These are phyloP conservation scores for Salmo trutta DNA, from an alignment of 2,797 vertebrate genomes.

Conservation along the genomic window DNA sequence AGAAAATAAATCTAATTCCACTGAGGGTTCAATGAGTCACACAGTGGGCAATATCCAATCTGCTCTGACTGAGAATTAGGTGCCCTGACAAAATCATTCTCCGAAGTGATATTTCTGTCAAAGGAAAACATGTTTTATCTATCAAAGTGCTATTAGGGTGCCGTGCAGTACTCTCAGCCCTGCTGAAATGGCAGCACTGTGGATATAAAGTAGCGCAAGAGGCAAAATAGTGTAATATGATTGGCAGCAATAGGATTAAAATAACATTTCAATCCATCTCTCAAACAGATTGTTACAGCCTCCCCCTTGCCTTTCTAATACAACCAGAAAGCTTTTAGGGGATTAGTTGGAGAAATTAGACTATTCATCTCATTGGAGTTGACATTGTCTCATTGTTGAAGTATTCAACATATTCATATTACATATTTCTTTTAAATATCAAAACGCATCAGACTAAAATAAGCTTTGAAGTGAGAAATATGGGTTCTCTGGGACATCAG, in stretches of 20 bases:
- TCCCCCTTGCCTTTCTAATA: neutral
- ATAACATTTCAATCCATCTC: neutral
- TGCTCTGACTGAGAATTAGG: constrained; percentile 17
- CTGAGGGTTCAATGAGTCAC: constrained; percentile 27
- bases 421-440: constrained; percentile 12
- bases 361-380: constrained; percentile 35
- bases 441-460: constrained; percentile 1
- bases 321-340: constrained; percentile 5
- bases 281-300: constrained; percentile 1
- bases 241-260: neutral
- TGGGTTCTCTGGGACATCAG: constrained; percentile 1
- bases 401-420: neutral
- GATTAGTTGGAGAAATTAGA: constrained; percentile 14
- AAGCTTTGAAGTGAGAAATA: constrained; percentile 15
- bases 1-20: constrained; percentile 14
- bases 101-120: neutral
- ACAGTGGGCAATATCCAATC: constrained; percentile 6
- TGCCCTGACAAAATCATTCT: constrained; percentile 1
- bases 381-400: constrained; percentile 33
- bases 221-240: neutral
- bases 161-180: neutral
- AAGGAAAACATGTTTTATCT: constrained; percentile 4
- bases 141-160: neutral
- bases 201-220: neutral
- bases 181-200: neutral